A percentile compares a stretch with the other conserved stretches of the same genome.
phyloP scores from a whole-genome alignment of 2,888 invertebrate species.

The Phalera bucephala region DNA sequence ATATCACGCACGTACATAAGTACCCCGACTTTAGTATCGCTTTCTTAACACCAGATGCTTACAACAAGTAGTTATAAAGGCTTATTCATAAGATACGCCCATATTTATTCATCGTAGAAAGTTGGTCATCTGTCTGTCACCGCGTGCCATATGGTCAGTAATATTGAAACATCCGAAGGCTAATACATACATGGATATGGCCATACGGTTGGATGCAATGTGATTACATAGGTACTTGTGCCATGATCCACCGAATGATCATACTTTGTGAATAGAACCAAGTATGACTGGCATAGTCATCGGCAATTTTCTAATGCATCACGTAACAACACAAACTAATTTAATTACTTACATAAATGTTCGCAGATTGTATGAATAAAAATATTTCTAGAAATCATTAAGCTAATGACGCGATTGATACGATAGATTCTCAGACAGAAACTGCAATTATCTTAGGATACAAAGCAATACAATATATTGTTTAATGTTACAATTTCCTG shows the following conservation, averaged over 20 bases:
- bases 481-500: no score
- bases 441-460: no score
- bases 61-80: slow-evolving; percentile 6
- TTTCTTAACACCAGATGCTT: slow-evolving; percentile 2
- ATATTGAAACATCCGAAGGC: slow-evolving; percentile 28
- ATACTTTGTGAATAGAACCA: not conserved
- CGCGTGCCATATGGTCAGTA: slow-evolving; percentile 36
- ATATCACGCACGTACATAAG: not conserved
- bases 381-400: not conserved
- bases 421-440: no score
- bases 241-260: slow-evolving; percentile 12
- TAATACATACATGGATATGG: slow-evolving; percentile 29
- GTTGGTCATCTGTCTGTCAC: slow-evolving; percentile 35
- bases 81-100: slow-evolving; percentile 10
- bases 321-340: not conserved
- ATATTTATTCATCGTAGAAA: slow-evolving; percentile 34
- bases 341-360: not conserved
- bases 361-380: not conserved
- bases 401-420: no score
- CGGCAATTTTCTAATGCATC: not conserved
- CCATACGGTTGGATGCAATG: slow-evolving; percentile 19
- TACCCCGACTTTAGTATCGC: not conserved
- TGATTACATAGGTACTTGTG: slow-evolving; percentile 25
- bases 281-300: no score
- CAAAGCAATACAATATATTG: no score